A percentile compares a stretch with the other conserved stretches of the same genome.
phyloP scores from a whole-genome alignment of 2,113 vertebrate species.

The Leptosomus discolor region DNA sequence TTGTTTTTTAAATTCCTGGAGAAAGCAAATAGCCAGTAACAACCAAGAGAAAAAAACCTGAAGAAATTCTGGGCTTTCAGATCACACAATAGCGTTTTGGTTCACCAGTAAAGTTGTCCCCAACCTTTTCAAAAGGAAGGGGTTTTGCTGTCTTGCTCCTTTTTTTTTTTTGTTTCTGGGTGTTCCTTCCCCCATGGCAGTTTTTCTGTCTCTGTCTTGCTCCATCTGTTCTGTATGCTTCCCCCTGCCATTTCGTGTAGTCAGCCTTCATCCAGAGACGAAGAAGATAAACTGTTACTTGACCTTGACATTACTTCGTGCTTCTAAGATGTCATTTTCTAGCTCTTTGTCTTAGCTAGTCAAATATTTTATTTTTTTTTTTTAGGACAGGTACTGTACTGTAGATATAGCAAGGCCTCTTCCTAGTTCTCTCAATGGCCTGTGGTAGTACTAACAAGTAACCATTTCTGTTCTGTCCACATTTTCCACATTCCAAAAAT shows the following conservation, averaged over 20 bases:
- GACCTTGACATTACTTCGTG: not conserved
- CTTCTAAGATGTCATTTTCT: not conserved
- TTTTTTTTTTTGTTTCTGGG: not conserved
- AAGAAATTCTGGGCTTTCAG: not conserved
- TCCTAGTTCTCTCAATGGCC: not conserved
- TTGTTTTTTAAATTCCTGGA: not conserved
- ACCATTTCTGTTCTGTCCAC: not conserved
- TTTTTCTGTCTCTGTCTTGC: not conserved
- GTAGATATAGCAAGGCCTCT: not conserved
- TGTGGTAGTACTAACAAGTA: not conserved
- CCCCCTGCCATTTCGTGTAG: not conserved
- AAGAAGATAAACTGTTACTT: not conserved
- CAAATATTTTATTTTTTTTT: not conserved
- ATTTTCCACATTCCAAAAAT: not conserved
- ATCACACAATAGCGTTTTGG: fast-evolving
- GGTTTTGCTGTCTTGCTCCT: fast-evolving
- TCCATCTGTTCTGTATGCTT: not conserved
- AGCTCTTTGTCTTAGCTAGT: not conserved
- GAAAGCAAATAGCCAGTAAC: not conserved
- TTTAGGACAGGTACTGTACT: not conserved
- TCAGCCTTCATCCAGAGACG: not conserved
- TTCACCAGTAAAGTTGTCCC: not conserved
- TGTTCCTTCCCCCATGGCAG: not conserved
- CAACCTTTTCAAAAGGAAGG: not conserved
- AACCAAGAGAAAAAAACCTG: not conserved